Evolutionary conservation across 2,888 invertebrate genomes (phyloP).

Genomic region (Panorpa germanica): DNA sequence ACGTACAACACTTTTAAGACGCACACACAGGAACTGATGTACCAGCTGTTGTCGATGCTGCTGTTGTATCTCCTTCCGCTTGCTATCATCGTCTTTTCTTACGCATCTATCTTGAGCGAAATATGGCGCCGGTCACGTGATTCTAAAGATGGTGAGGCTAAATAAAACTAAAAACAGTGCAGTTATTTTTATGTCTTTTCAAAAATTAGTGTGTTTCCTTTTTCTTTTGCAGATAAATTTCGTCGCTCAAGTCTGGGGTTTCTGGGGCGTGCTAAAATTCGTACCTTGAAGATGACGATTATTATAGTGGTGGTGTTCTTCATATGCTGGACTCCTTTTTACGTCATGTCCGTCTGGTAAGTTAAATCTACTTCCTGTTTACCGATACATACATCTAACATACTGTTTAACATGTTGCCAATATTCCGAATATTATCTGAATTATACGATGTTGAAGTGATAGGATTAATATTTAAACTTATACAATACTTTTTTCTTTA

Average conservation of each 20-base stretch:
- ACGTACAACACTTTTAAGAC: constrained; percentile 65
- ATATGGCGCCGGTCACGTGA: constrained; percentile 57
- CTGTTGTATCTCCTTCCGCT: constrained; percentile 79
- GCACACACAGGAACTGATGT: constrained; percentile 51
- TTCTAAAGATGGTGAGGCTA: constrained; percentile 29
- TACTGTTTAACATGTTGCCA: not conserved
- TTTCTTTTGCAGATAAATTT: constrained; percentile 40
- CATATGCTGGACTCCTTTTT: constrained; percentile 92
- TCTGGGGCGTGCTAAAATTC: constrained; percentile 58
- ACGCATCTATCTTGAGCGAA: constrained; percentile 71
- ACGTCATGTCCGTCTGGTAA: constrained; percentile 77
- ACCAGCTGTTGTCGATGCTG: constrained; percentile 66
- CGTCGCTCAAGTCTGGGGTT: constrained; percentile 69
- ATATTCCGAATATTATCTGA: too few species aligned
- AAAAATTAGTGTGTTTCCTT: constrained; percentile 4
- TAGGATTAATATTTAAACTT: too few species aligned
- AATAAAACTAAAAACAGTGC: not conserved
- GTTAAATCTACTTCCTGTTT: constrained; percentile 16
- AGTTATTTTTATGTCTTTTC: not conserved
- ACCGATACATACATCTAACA: constrained; percentile 8
- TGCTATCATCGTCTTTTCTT: constrained; percentile 69
- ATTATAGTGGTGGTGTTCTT: constrained; percentile 85
- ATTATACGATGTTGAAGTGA: too few species aligned
- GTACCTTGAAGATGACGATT: constrained; percentile 88
- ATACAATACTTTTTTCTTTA: too few species aligned